Base-by-base conservation (phyloP, 2,888 invertebrate genomes). In the Synergus itoensis region DNA sequence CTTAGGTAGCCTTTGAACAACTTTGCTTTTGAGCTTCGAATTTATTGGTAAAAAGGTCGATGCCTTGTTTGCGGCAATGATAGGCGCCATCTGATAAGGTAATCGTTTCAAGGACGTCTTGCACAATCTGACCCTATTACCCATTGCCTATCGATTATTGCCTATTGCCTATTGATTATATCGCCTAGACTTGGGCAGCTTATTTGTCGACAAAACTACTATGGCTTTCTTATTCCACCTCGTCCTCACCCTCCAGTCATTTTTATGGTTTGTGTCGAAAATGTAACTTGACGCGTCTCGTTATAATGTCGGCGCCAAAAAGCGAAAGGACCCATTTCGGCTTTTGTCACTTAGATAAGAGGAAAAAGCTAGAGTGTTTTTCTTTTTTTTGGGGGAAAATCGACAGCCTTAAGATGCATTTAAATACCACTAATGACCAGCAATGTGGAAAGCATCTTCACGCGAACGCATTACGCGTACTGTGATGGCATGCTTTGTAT, bases 101-200 rank as follows among this genome's bases (percentile, higher is more conserved):
- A n/a, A 73, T 73, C 16, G 28, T 73, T 73, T 53, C 53, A 73
- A 73, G 73, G 73, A 73, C 73, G 48, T 53, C 40, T 48, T 11
- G n/a, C 36, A 69, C 14, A 67, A 69, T 69, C 16, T 53, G n/a
- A 53, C n/a, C n/a, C n/a, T 53, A 60, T 11, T 60, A 11, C 5
- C 60, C 18, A 21, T 60, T 12, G 12, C 21, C 21, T 5, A 5
- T 36, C 36, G 36, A 36, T 0, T 36, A 36, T 36, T 36, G 5
- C 36, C 5, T 36, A 36, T 36, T 36, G 36, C 36, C 5, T 36
- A 36, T 36, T 36, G 36, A 36, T 36, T 36, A 60, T 60, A 60
- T 60, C 18, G 21, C 18, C 60, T 21, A 60, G 60, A 0, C 60
- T 21, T 60, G 18, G 12, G 3, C 12, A 60, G 12, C 21, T 21